Conservation (phyloP, 2,113 vertebrate genomes). For the Boulengeromyrus knoepffleri region DNA sequence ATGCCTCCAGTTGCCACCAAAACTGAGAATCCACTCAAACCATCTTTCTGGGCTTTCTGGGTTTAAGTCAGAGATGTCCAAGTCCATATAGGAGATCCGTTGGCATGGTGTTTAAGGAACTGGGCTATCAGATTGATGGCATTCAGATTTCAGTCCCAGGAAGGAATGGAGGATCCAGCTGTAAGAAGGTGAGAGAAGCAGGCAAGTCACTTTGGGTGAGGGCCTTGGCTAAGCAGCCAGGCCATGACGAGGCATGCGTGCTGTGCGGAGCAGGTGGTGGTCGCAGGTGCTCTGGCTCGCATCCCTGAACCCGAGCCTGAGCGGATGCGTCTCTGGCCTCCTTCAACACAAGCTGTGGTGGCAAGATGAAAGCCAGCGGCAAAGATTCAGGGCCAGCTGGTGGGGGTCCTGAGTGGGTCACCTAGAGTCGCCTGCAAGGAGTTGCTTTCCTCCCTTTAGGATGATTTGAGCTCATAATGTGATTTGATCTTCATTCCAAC, state of each 20-base stretch:
- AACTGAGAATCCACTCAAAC: neutral
- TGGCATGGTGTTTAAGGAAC: neutral
- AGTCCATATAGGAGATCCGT: neutral
- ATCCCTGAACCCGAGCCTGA: neutral
- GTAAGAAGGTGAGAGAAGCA: neutral
- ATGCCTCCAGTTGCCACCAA: neutral
- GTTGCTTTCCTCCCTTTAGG: neutral
- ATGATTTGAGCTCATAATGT: neutral
- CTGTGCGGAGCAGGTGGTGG: neutral
- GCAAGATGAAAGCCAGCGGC: neutral
- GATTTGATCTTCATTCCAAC: neutral
- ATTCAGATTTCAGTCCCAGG: neutral
- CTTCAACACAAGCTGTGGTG: neutral
- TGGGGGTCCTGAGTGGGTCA: neutral
- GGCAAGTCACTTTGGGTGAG: neutral
- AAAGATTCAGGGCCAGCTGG: neutral
- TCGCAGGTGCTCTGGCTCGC: neutral
- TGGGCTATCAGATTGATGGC: neutral
- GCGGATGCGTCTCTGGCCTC: neutral
- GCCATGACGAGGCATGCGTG: neutral
- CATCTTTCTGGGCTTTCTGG: neutral
- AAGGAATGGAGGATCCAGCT: neutral
- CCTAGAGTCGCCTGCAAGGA: neutral
- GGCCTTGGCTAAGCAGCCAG: neutral
- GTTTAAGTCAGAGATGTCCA: neutral